Base-by-base conservation (phyloP, 2,113 vertebrate species). In the Festucalex cinctus region DNA sequence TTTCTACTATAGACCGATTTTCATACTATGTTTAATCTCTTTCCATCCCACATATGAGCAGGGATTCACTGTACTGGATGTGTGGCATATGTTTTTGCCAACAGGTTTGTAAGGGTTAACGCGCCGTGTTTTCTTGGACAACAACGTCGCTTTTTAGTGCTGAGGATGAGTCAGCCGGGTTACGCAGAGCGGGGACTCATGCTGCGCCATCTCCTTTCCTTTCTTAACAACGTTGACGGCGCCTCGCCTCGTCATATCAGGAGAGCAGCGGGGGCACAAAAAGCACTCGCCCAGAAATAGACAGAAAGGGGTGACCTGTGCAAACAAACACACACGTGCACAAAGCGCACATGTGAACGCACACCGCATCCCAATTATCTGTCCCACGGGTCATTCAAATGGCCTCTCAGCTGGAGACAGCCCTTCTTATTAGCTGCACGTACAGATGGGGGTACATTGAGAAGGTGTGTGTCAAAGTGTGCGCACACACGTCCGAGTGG, bases 91-190 rank as follows among this genome's bases (percentile, higher is more conserved):
- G n/a, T n/a, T 51, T 57, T 73, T 70, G 57, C 39, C 71, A 19
- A 12, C 5, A 12, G 46, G 19, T 74, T 68, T 65, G 1, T 9
- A 68, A 57, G 66, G 80, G 75, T 83, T 78, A 76, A 85, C 60
- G 54, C 24, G 1, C 64, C n/a, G 28, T 59, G 63, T 58, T 43
- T 8, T 26, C 32, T 81, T 70, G 54, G 28, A 68, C 62, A 68
- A 57, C 56, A 66, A 20, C 36, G 57, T 80, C 75, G 68, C 69
- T 74, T 75, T 75, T 75, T 75, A 57, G 63, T 63, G 78, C 36
- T 36, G 71, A 80, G 85, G 84, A 61, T 90, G 89, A 90, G 73
- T 90, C 89, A 89, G 82, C 82, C 83, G 87, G 65, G 69, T 88
- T 80, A 79, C 80, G 82, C 83, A 79, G 74, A 81, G 84, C 79